A percentile compares a stretch with the other conserved stretches of the same genome.
phyloP scores from a whole-genome alignment of 2,888 invertebrate genomes.

The Boloria euphrosyne region DNA sequence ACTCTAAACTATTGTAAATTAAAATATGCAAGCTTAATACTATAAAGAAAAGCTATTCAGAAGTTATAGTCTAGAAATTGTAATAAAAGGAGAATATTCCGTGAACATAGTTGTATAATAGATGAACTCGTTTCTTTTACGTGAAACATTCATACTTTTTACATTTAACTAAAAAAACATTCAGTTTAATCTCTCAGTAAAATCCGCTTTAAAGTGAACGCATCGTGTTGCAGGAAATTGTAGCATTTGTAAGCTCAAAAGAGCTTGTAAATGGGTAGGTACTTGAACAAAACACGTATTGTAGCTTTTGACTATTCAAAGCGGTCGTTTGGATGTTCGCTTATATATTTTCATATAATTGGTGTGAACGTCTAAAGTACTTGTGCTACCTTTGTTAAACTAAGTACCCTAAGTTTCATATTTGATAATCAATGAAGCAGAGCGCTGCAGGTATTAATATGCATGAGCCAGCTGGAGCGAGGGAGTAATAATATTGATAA shows the following conservation, averaged over 20 bases:
- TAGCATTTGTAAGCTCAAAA: slow-evolving; percentile 26
- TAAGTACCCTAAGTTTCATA: too few relatives aligned
- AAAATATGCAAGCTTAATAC: too few relatives aligned
- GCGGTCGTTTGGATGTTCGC: slow-evolving; percentile 3
- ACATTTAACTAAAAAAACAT: slow-evolving; percentile 1
- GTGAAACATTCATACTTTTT: not conserved
- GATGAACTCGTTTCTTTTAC: not conserved
- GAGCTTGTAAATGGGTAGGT: slow-evolving; percentile 27
- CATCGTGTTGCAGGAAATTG: slow-evolving; percentile 16
- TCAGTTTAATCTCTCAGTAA: slow-evolving; percentile 13
- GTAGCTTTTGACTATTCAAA: slow-evolving; percentile 25
- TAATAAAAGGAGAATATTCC: not conserved
- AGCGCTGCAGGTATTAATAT: too few relatives aligned
- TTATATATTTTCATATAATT: slow-evolving; percentile 7
- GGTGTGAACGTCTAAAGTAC: not conserved
- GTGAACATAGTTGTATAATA: not conserved
- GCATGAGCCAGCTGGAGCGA: too few relatives aligned
- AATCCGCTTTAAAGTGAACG: slow-evolving; percentile 21
- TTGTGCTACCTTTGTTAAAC: not conserved
- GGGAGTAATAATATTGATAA: too few relatives aligned
- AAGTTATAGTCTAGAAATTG: not conserved
- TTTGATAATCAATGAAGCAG: too few relatives aligned
- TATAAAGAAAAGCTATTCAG: not conserved
- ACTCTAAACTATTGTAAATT: too few relatives aligned
- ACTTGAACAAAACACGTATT: slow-evolving; percentile 26